These are phyloP conservation scores for Chesias legatella DNA, from an alignment of 2,888 invertebrate genomes.

Conservation along the genomic window DNA sequence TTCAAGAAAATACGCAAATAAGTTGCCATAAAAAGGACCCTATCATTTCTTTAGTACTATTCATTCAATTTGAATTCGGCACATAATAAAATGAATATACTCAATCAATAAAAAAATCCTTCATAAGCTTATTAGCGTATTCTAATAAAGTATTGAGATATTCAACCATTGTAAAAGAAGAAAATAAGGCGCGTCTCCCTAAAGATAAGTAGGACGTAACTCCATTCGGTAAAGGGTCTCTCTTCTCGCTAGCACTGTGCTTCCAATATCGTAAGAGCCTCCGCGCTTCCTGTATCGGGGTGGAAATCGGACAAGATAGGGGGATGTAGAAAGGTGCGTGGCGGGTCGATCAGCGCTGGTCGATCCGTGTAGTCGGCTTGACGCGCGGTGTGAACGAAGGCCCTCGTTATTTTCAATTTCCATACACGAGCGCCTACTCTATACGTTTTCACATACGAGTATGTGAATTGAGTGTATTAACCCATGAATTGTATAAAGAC, in stretches of 20 bases:
- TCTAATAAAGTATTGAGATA: slow-evolving; percentile 62
- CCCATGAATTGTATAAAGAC: slow-evolving; percentile 75
- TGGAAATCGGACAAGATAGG: slow-evolving; percentile 55
- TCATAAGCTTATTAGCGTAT: slow-evolving; percentile 52
- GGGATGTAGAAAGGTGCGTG: slow-evolving; percentile 53
- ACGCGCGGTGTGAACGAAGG: slow-evolving; percentile 73
- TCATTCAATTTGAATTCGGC: too few species aligned
- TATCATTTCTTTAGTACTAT: too few species aligned
- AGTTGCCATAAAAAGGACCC: too few species aligned
- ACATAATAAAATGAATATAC: not conserved
- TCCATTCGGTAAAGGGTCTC: slow-evolving; percentile 77
- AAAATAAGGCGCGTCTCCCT: slow-evolving; percentile 76
- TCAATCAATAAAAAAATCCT: slow-evolving; percentile 5
- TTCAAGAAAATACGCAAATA: too few species aligned
- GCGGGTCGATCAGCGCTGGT: slow-evolving; percentile 62
- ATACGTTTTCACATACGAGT: slow-evolving; percentile 65
- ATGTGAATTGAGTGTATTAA: slow-evolving; percentile 70
- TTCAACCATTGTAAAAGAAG: slow-evolving; percentile 58
- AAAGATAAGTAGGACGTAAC: slow-evolving; percentile 78
- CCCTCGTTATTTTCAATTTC: slow-evolving; percentile 80
- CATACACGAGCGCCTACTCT: slow-evolving; percentile 73
- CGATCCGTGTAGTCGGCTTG: slow-evolving; percentile 63
- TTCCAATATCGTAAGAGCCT: slow-evolving; percentile 60
- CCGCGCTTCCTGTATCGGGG: slow-evolving; percentile 52
- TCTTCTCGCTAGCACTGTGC: slow-evolving; percentile 63